Base-by-base conservation (phyloP, 2,797 vertebrate genomes). In the Phalloptychus januarius region DNA sequence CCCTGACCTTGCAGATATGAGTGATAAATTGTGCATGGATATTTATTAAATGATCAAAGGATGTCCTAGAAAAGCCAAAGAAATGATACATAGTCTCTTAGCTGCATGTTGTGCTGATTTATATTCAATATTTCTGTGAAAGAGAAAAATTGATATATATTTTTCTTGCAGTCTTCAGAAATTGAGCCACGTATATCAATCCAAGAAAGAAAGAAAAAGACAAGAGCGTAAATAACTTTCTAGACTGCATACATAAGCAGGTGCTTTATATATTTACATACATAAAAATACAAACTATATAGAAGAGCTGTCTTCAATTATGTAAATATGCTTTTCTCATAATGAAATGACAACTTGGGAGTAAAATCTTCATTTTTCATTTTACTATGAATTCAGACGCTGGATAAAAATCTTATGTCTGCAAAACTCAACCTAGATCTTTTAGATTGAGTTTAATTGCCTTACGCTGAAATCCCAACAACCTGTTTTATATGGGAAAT, bases 11-110 rank as follows among this genome's bases (percentile, higher is more conserved):
- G 88, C 86, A 86, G 76, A 83, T 83, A 67, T 69, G 40, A 25
- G 74, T 75, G 77, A 91, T 88, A 76, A 83, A 91, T 88, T 72
- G 75, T 77, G 75, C 54, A 74, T 76, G 48, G 77, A 54, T 80
- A 56, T 87, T 87, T 89, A 86, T 86, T 78, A 87, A 89, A 88
- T 90, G 82, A 90, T 87, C 85, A 83, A 74, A 79, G 50, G 78
- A 83, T 1, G 74, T 45, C 36, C 79, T 71, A 76, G 76, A 89
- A 87, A 86, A 65, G 71, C 77, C 31, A 40, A 11, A 82, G 71
- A 54, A 50, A 71, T 78, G 42, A 58, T 20, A 23, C 40, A 42
- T 52, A 33, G 75, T 50, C 42, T 71, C 44, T 79, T 7, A 36
- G 48, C 44, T 69, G 63, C 33, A 36, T 67, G 69, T 42, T 44